Conservation (phyloP, 2,113 vertebrate genomes). For the Oenanthe melanoleuca region DNA sequence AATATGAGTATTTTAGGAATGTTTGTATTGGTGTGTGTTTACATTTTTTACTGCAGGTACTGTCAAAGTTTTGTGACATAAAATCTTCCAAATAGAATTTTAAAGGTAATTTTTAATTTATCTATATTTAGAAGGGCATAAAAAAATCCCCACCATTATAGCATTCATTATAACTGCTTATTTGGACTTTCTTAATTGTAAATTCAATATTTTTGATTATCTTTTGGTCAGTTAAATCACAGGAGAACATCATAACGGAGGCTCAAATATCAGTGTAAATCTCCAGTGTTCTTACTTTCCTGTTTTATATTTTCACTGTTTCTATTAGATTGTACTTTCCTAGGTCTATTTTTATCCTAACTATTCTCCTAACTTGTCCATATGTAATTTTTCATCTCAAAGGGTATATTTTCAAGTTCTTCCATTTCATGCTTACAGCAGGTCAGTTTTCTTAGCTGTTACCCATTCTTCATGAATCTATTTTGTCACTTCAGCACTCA, state of each 20-base stretch:
- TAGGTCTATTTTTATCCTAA: neutral
- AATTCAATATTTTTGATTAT: neutral
- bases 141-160: accelerated
- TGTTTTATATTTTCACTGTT: neutral
- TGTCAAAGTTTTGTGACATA: neutral
- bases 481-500: neutral
- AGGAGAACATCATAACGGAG: neutral
- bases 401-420: neutral
- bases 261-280: neutral
- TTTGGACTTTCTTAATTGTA: neutral
- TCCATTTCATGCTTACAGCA: neutral
- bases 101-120: neutral
- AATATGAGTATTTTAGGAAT: neutral
- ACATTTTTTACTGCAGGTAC: neutral
- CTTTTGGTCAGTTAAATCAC: neutral
- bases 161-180: neutral
- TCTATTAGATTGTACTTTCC: neutral
- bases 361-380: neutral
- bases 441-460: neutral
- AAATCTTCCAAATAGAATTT: neutral
- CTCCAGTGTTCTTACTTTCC: neutral
- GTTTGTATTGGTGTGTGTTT: neutral
- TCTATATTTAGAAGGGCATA: neutral
- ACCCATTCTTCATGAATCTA: neutral
- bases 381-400: neutral